Percentiles rank a stretch among this genome's conserved stretches.
Conservation (phyloP, 1,140 invertebrate species). For the Macrocentrus cingulum region DNA sequence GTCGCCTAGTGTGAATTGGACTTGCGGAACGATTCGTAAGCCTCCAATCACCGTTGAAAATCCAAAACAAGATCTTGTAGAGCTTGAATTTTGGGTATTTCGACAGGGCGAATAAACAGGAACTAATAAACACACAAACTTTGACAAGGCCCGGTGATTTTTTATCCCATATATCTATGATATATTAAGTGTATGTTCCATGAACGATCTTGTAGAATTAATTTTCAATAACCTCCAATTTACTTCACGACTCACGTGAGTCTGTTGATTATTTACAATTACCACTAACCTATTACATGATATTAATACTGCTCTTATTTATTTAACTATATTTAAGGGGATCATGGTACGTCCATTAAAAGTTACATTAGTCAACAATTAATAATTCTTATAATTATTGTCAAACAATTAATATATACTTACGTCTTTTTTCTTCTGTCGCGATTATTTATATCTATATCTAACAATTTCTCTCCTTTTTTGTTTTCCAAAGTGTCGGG, state of each 20-base stretch:
- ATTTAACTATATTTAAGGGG: slow-evolving; percentile 3
- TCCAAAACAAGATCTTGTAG: no score
- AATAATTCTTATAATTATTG: no score
- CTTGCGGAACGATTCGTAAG: slow-evolving; percentile 48
- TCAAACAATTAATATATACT: no score
- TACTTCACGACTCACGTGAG: slow-evolving; percentile 52
- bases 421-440: no score
- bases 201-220: slow-evolving; percentile 67
- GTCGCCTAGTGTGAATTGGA: slow-evolving; percentile 30
- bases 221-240: no score
- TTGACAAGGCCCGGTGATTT: slow-evolving; percentile 64
- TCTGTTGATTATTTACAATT: slow-evolving; percentile 23
- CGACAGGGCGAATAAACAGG: slow-evolving; percentile 37
- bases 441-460: no score
- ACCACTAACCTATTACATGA: background rate
- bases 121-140: slow-evolving; percentile 55
- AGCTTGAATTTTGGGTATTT: slow-evolving; percentile 29
- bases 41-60: slow-evolving; percentile 30
- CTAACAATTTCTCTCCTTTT: no score
- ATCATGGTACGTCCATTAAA: no score
- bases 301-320: background rate
- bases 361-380: no score
- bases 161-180: slow-evolving; percentile 95
- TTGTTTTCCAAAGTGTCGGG: no score
- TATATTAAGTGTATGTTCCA: slow-evolving; percentile 92